A percentile compares a stretch with the other conserved stretches of the same genome.
Conservation (phyloP, 2,888 invertebrate genomes). For the Stenodema calcarata region DNA sequence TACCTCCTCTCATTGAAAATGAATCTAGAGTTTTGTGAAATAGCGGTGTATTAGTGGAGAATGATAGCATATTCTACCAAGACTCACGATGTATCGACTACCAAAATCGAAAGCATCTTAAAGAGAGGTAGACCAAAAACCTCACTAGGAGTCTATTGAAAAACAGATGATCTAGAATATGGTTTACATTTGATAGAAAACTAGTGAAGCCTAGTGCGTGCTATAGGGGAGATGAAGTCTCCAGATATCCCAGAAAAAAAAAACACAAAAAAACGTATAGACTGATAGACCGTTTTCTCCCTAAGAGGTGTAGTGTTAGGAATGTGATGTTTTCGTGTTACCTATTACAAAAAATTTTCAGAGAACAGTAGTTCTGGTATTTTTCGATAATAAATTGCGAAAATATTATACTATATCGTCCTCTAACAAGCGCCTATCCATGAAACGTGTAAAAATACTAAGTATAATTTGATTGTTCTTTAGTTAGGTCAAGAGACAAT, state of each 20-base stretch:
- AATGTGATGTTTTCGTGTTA: conserved; percentile 16
- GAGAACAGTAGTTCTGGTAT: not conserved
- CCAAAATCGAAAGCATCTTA: no score
- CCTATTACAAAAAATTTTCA: not conserved
- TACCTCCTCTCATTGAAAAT: no score
- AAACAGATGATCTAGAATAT: no score
- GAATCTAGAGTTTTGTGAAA: no score
- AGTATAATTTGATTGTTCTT: not conserved
- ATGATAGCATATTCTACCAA: no score
- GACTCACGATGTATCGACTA: no score
- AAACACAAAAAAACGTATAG: conserved; percentile 1
- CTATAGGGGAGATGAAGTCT: not conserved
- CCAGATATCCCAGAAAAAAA: not conserved
- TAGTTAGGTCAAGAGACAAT: not conserved
- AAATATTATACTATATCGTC: not conserved
- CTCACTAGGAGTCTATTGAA: no score
- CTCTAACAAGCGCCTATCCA: not conserved
- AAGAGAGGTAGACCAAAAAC: no score
- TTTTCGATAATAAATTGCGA: not conserved
- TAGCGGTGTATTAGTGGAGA: no score
- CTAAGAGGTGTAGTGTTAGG: not conserved
- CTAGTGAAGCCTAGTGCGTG: not conserved
- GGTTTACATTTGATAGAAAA: not conserved
- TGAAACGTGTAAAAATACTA: not conserved
- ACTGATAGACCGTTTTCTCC: not conserved